Evolutionary conservation across 2,113 vertebrate species (phyloP).

Genomic region (Cricetomys ansorgei): DNA sequence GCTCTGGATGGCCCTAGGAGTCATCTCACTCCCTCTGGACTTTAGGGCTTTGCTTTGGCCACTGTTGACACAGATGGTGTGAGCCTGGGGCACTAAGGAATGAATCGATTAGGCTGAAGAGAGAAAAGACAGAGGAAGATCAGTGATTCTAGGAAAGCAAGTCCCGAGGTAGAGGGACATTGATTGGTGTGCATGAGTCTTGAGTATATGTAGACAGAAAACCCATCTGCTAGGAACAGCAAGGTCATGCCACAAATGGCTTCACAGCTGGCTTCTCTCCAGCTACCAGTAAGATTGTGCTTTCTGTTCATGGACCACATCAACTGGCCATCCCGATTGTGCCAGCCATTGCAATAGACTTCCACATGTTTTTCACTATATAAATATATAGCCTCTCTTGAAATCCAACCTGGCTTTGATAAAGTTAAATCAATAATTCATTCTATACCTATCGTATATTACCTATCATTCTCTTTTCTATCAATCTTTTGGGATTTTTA

Average conservation of each 20-base stretch:
- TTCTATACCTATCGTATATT: constrained; percentile 22
- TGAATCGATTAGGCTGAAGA: neutral
- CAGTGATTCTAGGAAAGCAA: neutral
- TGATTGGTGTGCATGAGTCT: neutral
- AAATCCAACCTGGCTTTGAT: constrained; percentile 62
- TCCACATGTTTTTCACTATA: neutral
- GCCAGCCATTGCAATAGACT: neutral
- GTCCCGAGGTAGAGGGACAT: neutral
- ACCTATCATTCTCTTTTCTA: constrained; percentile 61
- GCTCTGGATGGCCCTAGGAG: neutral
- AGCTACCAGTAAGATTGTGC: neutral
- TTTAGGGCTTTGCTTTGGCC: neutral
- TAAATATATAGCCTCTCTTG: neutral
- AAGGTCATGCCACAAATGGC: neutral
- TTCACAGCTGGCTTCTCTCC: rapidly evolving
- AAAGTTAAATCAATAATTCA: constrained; percentile 44
- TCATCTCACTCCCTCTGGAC: neutral
- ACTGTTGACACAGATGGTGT: neutral
- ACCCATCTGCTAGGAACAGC: neutral
- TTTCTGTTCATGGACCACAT: neutral
- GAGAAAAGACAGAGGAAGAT: neutral
- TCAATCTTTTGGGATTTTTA: constrained; percentile 58
- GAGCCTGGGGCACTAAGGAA: neutral
- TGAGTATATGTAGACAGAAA: neutral
- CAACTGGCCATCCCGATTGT: neutral